These are phyloP conservation scores for Chymomyza caudatula DNA, from an alignment of 2,888 invertebrate genomes.

Conservation along the genomic window DNA sequence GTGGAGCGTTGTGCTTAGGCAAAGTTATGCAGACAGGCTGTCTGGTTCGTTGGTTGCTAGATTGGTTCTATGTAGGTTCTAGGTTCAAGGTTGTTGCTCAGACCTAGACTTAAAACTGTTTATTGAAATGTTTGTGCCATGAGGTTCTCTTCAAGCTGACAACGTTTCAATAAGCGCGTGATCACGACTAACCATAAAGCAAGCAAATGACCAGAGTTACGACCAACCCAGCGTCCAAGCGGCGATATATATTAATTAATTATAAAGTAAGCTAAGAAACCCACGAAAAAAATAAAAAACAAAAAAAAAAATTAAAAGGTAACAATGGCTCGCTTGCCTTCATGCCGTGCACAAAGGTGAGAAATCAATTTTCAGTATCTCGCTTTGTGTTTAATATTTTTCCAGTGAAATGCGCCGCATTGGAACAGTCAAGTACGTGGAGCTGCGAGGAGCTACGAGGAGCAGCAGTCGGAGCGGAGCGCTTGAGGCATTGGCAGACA, in stretches of 20 bases:
- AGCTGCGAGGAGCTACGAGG: no score
- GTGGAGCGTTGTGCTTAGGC: background rate
- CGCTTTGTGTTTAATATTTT: constrained; percentile 68
- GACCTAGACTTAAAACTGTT: constrained; percentile 1
- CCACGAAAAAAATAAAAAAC: constrained; percentile 14
- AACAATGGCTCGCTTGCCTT: constrained; percentile 11
- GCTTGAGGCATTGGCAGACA: constrained; percentile 23
- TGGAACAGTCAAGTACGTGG: background rate
- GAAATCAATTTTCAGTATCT: constrained; percentile 76
- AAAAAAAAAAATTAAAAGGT: constrained; percentile 11
- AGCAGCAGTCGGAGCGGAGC: constrained; percentile 9
- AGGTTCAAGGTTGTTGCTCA: constrained; percentile 1
- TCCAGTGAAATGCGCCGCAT: constrained; percentile 68
- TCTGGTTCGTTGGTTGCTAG: constrained; percentile 39
- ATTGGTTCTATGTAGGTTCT: constrained; percentile 29
- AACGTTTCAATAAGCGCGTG: constrained; percentile 5
- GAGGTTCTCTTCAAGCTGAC: background rate
- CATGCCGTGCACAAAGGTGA: constrained; percentile 75
- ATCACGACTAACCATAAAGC: constrained; percentile 31
- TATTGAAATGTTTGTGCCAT: constrained; percentile 33
- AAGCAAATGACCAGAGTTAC: background rate
- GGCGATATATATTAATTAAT: constrained; percentile 57
- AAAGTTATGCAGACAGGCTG: constrained; percentile 41
- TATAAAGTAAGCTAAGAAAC: constrained; percentile 39
- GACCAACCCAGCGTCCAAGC: constrained; percentile 24